phyloP scores from a whole-genome alignment of 2,888 invertebrate species.

The Coleophora flavipennella region DNA sequence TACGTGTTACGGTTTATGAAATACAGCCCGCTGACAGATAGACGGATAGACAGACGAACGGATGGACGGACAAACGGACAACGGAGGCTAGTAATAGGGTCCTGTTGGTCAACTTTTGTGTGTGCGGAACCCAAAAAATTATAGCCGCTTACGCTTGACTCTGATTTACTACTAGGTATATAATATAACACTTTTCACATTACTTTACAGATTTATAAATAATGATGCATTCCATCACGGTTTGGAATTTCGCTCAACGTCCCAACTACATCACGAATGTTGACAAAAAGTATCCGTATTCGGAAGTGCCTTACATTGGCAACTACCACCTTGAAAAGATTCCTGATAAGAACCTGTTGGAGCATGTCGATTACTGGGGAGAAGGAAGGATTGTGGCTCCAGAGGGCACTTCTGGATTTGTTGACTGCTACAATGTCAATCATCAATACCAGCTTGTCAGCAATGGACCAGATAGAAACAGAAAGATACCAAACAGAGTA shows the following conservation, averaged over 20 bases:
- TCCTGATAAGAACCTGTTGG: constrained; percentile 21
- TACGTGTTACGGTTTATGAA: too few relatives aligned
- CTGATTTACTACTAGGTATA: too few relatives aligned
- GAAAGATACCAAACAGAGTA: constrained; percentile 37
- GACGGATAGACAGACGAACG: too few relatives aligned
- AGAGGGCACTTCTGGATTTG: constrained; percentile 24
- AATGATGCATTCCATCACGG: constrained; percentile 4
- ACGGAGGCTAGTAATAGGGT: too few relatives aligned
- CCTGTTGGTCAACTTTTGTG: too few relatives aligned
- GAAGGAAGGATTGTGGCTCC: constrained; percentile 26
- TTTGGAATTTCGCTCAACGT: constrained; percentile 12
- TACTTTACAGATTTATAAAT: background rate
- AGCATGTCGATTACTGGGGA: constrained; percentile 40
- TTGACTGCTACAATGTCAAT: constrained; percentile 34
- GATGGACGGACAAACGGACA: too few relatives aligned
- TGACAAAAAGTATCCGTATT: constrained; percentile 31
- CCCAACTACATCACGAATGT: constrained; percentile 29
- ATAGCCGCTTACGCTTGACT: too few relatives aligned
- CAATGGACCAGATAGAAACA: constrained; percentile 26
- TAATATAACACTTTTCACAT: too few relatives aligned
- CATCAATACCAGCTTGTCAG: constrained; percentile 31
- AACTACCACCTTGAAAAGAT: constrained; percentile 29
- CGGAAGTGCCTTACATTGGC: constrained; percentile 35
- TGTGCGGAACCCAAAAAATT: too few relatives aligned
- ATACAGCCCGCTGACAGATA: too few relatives aligned